phyloP scores from a whole-genome alignment of 2,888 invertebrate genomes.

The Norana najaformis region DNA sequence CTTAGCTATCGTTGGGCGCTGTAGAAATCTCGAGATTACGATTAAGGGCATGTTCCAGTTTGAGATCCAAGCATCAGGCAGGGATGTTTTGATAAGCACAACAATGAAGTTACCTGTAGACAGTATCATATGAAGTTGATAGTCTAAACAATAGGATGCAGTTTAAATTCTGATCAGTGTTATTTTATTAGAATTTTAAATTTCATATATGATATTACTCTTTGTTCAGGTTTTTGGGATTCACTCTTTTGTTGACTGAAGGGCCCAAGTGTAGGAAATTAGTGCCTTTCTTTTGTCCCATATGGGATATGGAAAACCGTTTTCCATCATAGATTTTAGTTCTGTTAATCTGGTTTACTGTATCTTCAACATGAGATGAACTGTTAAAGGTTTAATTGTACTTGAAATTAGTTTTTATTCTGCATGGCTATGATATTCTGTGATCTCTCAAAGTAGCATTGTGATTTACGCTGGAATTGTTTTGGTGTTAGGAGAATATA shows the following conservation, averaged over 20 bases:
- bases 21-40: too few species aligned
- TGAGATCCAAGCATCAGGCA: too few species aligned
- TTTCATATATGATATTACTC: not conserved
- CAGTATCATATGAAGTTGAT: too few species aligned
- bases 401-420: not conserved
- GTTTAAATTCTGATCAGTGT: too few species aligned
- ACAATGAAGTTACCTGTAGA: too few species aligned
- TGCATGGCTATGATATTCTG: not conserved
- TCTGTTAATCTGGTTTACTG: not conserved
- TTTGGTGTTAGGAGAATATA: not conserved
- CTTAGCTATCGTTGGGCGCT: too few species aligned
- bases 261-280: conserved; percentile 2
- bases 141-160: too few species aligned
- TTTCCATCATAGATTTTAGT: not conserved
- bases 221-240: not conserved
- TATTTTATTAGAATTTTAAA: too few species aligned
- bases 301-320: too few species aligned
- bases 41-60: too few species aligned
- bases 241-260: not conserved
- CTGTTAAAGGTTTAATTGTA: not conserved
- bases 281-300: not conserved
- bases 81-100: too few species aligned
- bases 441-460: not conserved
- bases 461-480: not conserved
- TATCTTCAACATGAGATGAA: not conserved